A percentile compares a stretch with the other conserved stretches of the same genome.
phyloP scores from a whole-genome alignment of 1,140 invertebrate species.

The Metopolophium dirhodum region DNA sequence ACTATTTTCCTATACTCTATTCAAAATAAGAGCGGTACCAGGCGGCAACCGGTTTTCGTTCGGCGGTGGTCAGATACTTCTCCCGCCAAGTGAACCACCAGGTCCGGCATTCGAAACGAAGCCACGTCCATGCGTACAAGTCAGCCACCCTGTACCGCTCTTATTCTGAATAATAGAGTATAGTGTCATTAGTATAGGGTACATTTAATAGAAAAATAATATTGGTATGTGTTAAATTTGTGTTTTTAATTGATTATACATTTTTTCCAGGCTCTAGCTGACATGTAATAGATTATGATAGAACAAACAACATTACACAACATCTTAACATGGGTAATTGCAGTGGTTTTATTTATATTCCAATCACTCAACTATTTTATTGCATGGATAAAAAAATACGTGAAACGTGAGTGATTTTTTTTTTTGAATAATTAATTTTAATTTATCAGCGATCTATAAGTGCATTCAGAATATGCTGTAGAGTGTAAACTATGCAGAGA shows the following conservation, averaged over 20 bases:
- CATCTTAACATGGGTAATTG: constrained; percentile 34
- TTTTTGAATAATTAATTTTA: background rate
- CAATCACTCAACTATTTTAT: constrained; percentile 31
- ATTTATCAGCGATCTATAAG: background rate
- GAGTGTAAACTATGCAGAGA: too few species aligned
- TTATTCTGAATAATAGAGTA: too few species aligned
- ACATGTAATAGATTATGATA: constrained; percentile 43
- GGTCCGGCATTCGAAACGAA: too few species aligned
- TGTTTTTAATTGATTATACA: background rate
- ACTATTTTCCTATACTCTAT: background rate
- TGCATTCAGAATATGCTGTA: too few species aligned
- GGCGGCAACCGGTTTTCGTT: too few species aligned
- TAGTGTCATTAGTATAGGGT: background rate
- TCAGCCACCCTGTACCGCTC: too few species aligned
- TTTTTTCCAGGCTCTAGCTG: background rate
- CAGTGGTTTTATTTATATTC: constrained; percentile 26
- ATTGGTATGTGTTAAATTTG: background rate
- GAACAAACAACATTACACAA: constrained; percentile 11
- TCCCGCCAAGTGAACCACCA: too few species aligned
- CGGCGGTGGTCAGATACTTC: too few species aligned
- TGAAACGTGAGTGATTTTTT: constrained; percentile 30
- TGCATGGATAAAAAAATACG: background rate
- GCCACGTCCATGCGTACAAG: too few species aligned
- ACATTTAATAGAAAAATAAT: background rate
- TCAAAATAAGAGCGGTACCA: too few species aligned